These are phyloP conservation scores for Nineta flava DNA, from an alignment of 2,888 invertebrate species.

Conservation along the genomic window DNA sequence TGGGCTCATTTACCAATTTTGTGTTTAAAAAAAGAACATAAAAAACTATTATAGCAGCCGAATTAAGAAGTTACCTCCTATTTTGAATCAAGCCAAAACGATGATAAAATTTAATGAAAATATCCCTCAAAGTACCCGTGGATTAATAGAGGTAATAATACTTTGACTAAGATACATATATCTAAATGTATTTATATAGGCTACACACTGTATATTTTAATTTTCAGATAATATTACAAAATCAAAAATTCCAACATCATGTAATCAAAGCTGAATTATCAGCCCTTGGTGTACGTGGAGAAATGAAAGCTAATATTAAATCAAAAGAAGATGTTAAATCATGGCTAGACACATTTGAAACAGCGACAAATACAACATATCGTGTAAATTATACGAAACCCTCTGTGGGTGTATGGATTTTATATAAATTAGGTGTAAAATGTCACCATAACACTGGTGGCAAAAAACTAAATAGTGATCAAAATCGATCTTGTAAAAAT, in stretches of 20 bases:
- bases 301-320: constrained; percentile 3
- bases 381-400: constrained; percentile 3
- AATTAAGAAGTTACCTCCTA: no score
- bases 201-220: background rate
- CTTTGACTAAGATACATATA: background rate
- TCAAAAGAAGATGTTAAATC: constrained; percentile 2
- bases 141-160: background rate
- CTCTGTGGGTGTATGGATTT: constrained; percentile 1
- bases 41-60: no score
- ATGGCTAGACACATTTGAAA: background rate
- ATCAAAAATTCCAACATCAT: background rate
- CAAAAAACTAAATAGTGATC: constrained; percentile 1
- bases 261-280: background rate
- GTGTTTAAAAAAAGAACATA: no score
- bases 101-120: background rate
- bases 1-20: no score
- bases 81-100: no score
- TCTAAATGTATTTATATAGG: no score
- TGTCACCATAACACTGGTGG: constrained; percentile 3
- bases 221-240: constrained; percentile 1
- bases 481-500: constrained; percentile 1
- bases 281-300: background rate
- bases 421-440: constrained; percentile 3
- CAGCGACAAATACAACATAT: background rate
- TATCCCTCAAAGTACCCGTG: background rate